A percentile compares a stretch with the other conserved stretches of the same genome.
Evolutionary conservation across 2,797 vertebrate species (phyloP).

Genomic region (Tolypeutes matacus): DNA sequence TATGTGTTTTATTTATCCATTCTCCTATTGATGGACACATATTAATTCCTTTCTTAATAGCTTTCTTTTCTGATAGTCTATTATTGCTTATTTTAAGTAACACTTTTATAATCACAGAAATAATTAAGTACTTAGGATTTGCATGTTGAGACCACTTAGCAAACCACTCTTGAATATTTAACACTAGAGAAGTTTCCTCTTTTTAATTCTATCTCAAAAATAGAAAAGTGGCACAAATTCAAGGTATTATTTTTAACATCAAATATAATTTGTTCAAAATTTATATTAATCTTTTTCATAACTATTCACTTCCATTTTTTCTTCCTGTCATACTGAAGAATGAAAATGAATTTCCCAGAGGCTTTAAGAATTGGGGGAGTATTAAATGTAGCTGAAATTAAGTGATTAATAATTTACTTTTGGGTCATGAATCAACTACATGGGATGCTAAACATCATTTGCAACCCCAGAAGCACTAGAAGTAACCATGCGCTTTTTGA

Average conservation of each 20-base stretch:
- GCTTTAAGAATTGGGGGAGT: conserved; percentile 91
- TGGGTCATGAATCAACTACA: conserved; percentile 93
- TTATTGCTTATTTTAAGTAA: conserved; percentile 40
- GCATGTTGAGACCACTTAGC: not conserved
- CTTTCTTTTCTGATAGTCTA: not conserved
- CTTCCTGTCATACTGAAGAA: conserved; percentile 88
- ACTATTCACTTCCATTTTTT: conserved; percentile 89
- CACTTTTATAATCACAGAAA: conserved; percentile 6
- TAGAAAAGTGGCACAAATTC: conserved; percentile 78
- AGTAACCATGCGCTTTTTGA: conserved; percentile 84
- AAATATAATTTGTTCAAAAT: conserved; percentile 87
- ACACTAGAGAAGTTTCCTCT: not conserved
- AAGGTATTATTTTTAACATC: conserved; percentile 87
- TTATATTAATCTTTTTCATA: conserved; percentile 87
- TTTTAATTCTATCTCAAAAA: conserved; percentile 68
- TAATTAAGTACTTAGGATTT: not conserved
- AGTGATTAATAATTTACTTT: conserved; percentile 97
- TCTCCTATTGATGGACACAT: not conserved
- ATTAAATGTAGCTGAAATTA: conserved; percentile 94
- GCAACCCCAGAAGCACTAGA: conserved; percentile 82
- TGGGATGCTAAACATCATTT: conserved; percentile 84
- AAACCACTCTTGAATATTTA: conserved; percentile 5
- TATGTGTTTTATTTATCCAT: conserved; percentile 12
- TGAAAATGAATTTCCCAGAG: conserved; percentile 92
- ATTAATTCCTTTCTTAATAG: not conserved